A percentile compares a stretch with the other conserved stretches of the same genome.
Conservation (phyloP, 2,797 vertebrate genomes). For the Gallinago solitaria region DNA sequence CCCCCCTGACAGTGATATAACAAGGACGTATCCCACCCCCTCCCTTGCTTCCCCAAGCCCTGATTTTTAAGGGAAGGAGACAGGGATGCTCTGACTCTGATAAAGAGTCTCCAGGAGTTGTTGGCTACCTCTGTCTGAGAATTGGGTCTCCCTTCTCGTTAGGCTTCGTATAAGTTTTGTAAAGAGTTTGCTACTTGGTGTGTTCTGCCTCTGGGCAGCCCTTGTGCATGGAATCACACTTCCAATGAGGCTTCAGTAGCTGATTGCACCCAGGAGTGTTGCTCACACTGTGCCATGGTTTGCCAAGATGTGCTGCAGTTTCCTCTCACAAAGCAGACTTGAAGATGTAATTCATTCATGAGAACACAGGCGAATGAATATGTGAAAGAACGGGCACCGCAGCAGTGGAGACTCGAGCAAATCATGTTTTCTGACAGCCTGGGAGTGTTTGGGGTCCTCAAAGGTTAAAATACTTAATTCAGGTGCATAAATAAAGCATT, state of each 20-base stretch:
- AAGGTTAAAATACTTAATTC: background rate
- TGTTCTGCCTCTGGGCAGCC: background rate
- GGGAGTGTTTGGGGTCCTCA: background rate
- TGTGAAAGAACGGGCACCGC: background rate
- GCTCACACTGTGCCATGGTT: background rate
- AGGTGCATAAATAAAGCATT: background rate
- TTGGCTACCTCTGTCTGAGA: background rate
- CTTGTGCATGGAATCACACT: background rate
- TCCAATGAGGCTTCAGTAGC: background rate
- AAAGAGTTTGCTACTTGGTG: background rate
- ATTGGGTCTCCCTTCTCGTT: background rate
- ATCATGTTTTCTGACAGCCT: background rate
- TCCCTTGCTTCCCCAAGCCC: background rate
- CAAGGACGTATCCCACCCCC: background rate
- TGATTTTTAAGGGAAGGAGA: background rate
- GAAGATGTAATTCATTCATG: background rate
- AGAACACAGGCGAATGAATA: background rate
- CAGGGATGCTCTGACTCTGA: background rate
- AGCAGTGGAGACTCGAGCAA: background rate
- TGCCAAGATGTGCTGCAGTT: background rate
- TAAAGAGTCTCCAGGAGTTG: background rate
- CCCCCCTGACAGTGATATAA: no score
- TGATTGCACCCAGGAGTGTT: background rate
- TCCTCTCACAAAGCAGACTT: background rate
- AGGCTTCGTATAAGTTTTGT: accelerated